Evolutionary conservation across 2,888 invertebrate genomes (phyloP), one percentile per base, ranked within the genome.

Genomic region (Augiades crinisus): DNA sequence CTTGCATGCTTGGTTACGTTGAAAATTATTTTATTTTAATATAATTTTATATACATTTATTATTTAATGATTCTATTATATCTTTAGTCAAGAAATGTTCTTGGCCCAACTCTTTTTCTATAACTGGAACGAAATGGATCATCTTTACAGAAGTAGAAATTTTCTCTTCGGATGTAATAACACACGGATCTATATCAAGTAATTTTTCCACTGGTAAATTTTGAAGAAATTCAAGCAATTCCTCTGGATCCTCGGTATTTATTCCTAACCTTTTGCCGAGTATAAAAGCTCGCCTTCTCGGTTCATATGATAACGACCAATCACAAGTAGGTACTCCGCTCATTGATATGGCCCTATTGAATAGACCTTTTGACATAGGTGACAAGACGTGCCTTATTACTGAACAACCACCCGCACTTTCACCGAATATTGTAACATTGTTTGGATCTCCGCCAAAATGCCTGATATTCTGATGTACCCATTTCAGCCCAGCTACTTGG

Each of bases 231-330:
- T 68, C 58, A 0, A 72, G 53, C 2, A 73, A 61, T 54, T 65
- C 61, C 4, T 64, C 58, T 6, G 62, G 57, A 22, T 72, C 64
- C 12, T 65, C 55, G 0, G 72, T 70, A 24, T 63, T 41, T 7
- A 60, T 67, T 7, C 72, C 78, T 5, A 78, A 54, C 36, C 65
- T 60, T 45, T 64, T 67, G 0, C 70, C 76, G n/a, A 76, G 47
- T 6, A 61, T 59, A n/a, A 72, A 43, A 0, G 72, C 75, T 60
- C 71, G 47, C 77, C 91, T 91, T 31, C 88, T 83, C 0, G 91
- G 90, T 17, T 92, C 57, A 10, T 49, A 54, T 4, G 57, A 75
- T 33, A 80, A 75, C 0, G 91, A 86, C 93, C 93, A 93, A 0
- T 89, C 83, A 63, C 87, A 85, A 14, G 91, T n/a, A n/a, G n/a